Base-by-base conservation (phyloP, 1,140 invertebrate genomes). In the Vollenhovia emeryi region DNA sequence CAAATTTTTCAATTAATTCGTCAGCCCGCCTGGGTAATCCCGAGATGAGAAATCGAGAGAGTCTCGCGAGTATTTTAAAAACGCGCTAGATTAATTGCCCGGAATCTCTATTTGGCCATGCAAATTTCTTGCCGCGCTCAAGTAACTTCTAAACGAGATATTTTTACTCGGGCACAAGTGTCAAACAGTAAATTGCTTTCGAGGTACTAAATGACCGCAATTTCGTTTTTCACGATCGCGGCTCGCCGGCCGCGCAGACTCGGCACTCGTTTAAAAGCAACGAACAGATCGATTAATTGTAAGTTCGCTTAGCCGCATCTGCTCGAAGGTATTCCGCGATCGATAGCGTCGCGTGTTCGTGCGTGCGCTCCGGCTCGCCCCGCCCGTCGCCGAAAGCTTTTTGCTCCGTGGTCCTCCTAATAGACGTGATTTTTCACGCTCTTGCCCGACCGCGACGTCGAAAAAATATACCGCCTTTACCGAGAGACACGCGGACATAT, bases 351-450 rank as follows among this genome's bases (percentile, higher is more conserved):
- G 50, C 24, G 18, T 45, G 5, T 30, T 40, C 7, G 57, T 11
- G 40, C 36, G 36, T 62, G 27, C 62, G 3, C 11, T 60, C 9
- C 55, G 6, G n/a, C 13, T 64, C n/a, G 43, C 40, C n/a, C 18
- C 43, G 0, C 59, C 48, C 43, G 24, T 0, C 21, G 8, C 68
- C 62, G 52, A 82, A 84, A 75, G 85, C 86, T 87, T 90, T 91
- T 91, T 86, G 48, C 88, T n/a, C n/a, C 76, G 62, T 48, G 48
- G 74, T 57, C 76, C 88, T 92, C 89, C 90, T 91, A 92, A 91
- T 91, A 90, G 90, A 15, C 18, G 52, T 74, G 64, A 91, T 92
- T 91, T 91, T 90, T 91, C 88, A 90, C 64, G 64, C 66, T 89
- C 84, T 80, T 84, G 82, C 30, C 24, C 68, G 9, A 74, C 48